Evolutionary conservation across 1,140 invertebrate genomes (phyloP).

Genomic region (Sipha flava): DNA sequence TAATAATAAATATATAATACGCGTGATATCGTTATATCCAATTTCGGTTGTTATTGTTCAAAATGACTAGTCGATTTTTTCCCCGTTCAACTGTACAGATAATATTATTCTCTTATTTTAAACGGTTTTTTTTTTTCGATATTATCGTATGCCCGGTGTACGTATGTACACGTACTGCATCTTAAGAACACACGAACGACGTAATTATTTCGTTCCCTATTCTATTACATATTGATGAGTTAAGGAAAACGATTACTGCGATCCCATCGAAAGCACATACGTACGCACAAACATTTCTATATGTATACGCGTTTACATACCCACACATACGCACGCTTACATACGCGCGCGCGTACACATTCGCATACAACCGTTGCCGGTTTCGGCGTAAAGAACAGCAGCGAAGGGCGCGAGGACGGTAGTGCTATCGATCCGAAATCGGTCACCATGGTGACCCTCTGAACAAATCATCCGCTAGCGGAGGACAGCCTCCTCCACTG

Average conservation of each 20-base stretch:
- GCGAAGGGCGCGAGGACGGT: background rate
- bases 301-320: background rate
- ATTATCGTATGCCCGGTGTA: too few species aligned
- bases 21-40: too few species aligned
- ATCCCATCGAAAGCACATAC: too few species aligned
- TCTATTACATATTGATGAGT: background rate
- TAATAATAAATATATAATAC: too few species aligned
- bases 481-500: background rate
- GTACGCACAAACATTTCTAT: too few species aligned
- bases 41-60: too few species aligned
- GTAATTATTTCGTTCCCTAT: background rate
- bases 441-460: conserved; percentile 18
- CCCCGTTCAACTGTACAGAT: too few species aligned
- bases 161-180: too few species aligned
- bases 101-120: too few species aligned
- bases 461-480: conserved; percentile 1
- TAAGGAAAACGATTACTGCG: background rate
- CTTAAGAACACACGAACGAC: background rate
- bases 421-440: conserved; percentile 16
- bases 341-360: background rate
- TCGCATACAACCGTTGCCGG: background rate
- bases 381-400: background rate
- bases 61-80: too few species aligned
- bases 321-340: background rate
- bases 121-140: background rate